phyloP scores from a whole-genome alignment of 2,888 invertebrate species.

The Stenoptilia bipunctidactyla region DNA sequence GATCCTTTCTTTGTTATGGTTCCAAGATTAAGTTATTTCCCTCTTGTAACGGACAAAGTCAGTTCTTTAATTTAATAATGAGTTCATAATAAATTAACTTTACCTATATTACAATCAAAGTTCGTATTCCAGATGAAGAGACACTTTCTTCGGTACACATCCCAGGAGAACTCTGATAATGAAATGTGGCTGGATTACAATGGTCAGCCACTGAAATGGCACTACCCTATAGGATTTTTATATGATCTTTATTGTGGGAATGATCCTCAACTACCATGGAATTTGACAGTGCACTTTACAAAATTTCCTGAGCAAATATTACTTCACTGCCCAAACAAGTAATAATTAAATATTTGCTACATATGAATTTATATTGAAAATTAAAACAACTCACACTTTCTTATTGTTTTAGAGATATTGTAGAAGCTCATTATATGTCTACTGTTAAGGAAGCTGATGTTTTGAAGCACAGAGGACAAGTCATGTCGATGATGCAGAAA shows the following conservation, averaged over 20 bases:
- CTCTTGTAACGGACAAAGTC: slow-evolving; percentile 95
- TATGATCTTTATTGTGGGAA: slow-evolving; percentile 82
- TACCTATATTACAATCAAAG: too few species aligned
- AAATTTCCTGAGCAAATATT: slow-evolving; percentile 92
- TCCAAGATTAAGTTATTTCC: slow-evolving; percentile 93
- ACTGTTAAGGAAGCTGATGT: slow-evolving; percentile 98
- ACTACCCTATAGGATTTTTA: slow-evolving; percentile 90
- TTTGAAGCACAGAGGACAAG: slow-evolving; percentile 93
- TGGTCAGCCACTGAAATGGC: slow-evolving; percentile 92
- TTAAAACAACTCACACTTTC: too few species aligned
- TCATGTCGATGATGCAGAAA: slow-evolving; percentile 92
- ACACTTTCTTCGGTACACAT: slow-evolving; percentile 87
- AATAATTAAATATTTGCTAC: slow-evolving; percentile 21
- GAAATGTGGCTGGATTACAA: slow-evolving; percentile 97
- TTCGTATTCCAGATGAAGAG: slow-evolving; percentile 77
- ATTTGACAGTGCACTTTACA: slow-evolving; percentile 92
- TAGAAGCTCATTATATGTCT: slow-evolving; percentile 95
- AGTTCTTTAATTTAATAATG: background rate
- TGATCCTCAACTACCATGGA: slow-evolving; percentile 90
- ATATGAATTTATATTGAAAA: too few species aligned
- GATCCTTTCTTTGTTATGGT: slow-evolving; percentile 95
- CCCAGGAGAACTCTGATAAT: slow-evolving; percentile 83
- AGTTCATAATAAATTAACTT: too few species aligned
- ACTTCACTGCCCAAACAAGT: slow-evolving; percentile 90
- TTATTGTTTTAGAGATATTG: slow-evolving; percentile 77